Percentiles rank a stretch among this genome's conserved stretches.
Evolutionary conservation across 2,113 vertebrate species (phyloP).

Genomic region (Bubalus kerabau): DNA sequence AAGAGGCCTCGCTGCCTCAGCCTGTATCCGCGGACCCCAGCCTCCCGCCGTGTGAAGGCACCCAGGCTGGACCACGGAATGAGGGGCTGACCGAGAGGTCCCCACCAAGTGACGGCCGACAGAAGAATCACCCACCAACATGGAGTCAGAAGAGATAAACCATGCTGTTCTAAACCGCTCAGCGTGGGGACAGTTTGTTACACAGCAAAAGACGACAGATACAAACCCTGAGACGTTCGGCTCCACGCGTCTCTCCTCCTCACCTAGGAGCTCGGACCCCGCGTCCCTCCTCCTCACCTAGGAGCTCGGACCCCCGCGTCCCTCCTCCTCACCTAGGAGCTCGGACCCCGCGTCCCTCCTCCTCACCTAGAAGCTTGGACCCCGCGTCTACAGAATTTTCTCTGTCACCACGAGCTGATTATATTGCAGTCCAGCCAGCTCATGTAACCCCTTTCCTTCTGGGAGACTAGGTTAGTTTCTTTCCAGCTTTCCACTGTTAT

Average conservation of each 20-base stretch:
- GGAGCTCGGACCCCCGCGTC: no score
- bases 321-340: not conserved
- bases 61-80: not conserved
- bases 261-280: fast-evolving
- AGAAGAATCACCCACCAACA: not conserved
- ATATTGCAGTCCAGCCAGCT: not conserved
- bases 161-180: not conserved
- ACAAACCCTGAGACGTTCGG: not conserved
- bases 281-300: not conserved
- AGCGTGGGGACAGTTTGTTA: not conserved
- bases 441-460: not conserved
- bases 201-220: not conserved
- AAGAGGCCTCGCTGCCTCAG: not conserved
- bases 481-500: constrained; percentile 40
- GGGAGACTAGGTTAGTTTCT: not conserved
- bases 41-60: not conserved
- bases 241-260: not conserved
- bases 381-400: not conserved
- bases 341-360: fast-evolving
- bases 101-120: not conserved
- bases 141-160: not conserved
- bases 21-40: not conserved
- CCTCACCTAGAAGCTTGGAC: not conserved
- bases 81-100: not conserved
- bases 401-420: not conserved